Evolutionary conservation across 2,888 invertebrate species (phyloP), one percentile per base, ranked within the genome.

Genomic region (Drosophila macrothrix): DNA sequence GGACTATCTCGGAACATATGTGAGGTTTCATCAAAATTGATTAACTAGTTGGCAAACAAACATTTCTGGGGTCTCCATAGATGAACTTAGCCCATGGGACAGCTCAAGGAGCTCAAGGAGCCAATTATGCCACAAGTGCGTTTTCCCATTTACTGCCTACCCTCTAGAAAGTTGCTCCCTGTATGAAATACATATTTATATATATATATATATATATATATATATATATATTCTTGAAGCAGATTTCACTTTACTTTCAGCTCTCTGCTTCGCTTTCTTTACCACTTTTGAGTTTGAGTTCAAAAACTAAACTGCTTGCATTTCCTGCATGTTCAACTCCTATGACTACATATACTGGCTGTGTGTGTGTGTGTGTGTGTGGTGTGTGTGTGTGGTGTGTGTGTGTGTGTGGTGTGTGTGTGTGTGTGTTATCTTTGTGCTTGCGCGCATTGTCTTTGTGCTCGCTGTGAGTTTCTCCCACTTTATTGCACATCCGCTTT

Each of bases 401-500:
- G 5, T 37, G 4, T 39, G 28, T 22, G 37, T 52, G 28, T 35
- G 5, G 2, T 29, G 25, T 61, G 3, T 46, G 37, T 37, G 6
- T 37, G 16, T 25, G 41, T n/a, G 54, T 58, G 53, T 63, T 49
- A 46, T 50, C 55, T 67, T 29, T 60, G 37, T 61, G 9, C 31
- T 9, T 31, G 29, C 7, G 29, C 29, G 39, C 67, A 46, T 54
- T 60, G 41, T 46, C 50, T 64, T 28, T 43, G 28, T 49, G 28
- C 46, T n/a, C 58, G 33, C 33, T 65, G 62, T 69, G 70, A 56
- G 58, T 65, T 78, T 65, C 60, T 59, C 81, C 81, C 88, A 81
- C 69, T 82, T 82, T 87, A 84, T 88, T 84, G 75, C 70, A 81
- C 88, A 79, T 86, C 82, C 82, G 80, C 72, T 88, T 80, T 77